phyloP scores from a whole-genome alignment of 2,888 invertebrate genomes.

The Drosophila recens region DNA sequence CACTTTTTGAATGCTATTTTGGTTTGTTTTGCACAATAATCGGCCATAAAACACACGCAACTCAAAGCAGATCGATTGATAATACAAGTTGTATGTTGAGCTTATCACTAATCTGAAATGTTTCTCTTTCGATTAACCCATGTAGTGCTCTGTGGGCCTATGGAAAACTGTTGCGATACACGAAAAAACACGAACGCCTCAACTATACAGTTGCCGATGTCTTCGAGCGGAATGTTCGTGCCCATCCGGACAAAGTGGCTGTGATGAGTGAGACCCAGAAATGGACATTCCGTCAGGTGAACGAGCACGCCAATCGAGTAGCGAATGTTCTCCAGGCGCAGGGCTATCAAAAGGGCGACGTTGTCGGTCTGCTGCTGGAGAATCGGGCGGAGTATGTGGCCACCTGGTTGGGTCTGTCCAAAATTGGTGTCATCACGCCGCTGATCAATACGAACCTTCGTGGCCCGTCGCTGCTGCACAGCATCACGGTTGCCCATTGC shows the following conservation, averaged over 20 bases:
- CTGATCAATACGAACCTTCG: constrained; percentile 97
- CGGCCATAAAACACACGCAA: constrained; percentile 55
- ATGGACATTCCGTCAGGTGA: constrained; percentile 93
- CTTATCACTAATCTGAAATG: constrained; percentile 36
- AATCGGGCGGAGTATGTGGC: constrained; percentile 96
- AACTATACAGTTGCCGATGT: constrained; percentile 92
- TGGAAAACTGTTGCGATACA: constrained; percentile 88
- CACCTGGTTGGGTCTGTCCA: constrained; percentile 96
- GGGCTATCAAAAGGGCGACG: constrained; percentile 94
- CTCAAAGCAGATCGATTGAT: constrained; percentile 42
- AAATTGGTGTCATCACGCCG: constrained; percentile 93
- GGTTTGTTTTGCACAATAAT: constrained; percentile 46
- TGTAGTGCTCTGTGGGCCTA: constrained; percentile 90
- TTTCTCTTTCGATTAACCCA: constrained; percentile 7
- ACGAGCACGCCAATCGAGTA: constrained; percentile 94
- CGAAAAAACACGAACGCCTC: constrained; percentile 88
- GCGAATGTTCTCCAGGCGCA: constrained; percentile 91
- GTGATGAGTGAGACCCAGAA: constrained; percentile 90
- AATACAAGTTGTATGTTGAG: constrained; percentile 1
- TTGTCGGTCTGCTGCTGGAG: constrained; percentile 94
- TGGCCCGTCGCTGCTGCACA: constrained; percentile 93
- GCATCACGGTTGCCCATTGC: constrained; percentile 93
- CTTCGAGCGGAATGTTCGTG: constrained; percentile 90
- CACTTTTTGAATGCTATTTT: constrained; percentile 56
- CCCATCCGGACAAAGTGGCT: constrained; percentile 93